These are phyloP conservation scores for Dinocampus coccinellae DNA, from an alignment of 2,888 invertebrate species.

Conservation along the genomic window DNA sequence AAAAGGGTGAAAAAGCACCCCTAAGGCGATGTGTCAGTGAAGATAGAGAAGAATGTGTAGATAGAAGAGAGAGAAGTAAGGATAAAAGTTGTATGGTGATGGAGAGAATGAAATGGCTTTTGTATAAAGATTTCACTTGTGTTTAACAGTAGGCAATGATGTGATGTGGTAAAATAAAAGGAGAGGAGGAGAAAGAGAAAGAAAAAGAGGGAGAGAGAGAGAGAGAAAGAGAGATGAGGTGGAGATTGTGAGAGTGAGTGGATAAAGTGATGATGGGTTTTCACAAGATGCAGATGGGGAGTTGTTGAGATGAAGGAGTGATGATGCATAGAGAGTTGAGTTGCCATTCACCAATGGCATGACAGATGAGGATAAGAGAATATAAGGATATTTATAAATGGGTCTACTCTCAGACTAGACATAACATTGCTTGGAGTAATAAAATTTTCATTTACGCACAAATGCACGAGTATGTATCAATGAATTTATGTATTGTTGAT, in stretches of 20 bases:
- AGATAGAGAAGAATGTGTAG: neutral
- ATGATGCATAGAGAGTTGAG: neutral
- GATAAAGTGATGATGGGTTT: neutral
- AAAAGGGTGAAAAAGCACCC: neutral
- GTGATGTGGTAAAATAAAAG: no score
- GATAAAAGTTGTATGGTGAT: no score
- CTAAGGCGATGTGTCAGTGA: neutral
- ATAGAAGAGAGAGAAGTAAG: neutral
- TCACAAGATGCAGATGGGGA: conserved; percentile 8
- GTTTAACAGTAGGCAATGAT: conserved; percentile 6
- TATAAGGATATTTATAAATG: neutral
- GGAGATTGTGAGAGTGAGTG: neutral
- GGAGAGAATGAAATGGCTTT: neutral
- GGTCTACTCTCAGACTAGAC: neutral
- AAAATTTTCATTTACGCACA: neutral
- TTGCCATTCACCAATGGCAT: neutral
- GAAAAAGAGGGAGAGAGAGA: neutral
- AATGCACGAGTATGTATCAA: neutral
- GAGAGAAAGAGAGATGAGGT: neutral
- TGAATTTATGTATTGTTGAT: neutral
- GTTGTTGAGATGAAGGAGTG: neutral
- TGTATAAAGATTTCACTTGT: neutral
- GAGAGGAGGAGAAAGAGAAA: neutral
- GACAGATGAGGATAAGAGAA: neutral
- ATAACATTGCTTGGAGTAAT: neutral